A percentile compares a stretch with the other conserved stretches of the same genome.
phyloP scores from a whole-genome alignment of 2,888 invertebrate genomes.

The Anaspis maculata region DNA sequence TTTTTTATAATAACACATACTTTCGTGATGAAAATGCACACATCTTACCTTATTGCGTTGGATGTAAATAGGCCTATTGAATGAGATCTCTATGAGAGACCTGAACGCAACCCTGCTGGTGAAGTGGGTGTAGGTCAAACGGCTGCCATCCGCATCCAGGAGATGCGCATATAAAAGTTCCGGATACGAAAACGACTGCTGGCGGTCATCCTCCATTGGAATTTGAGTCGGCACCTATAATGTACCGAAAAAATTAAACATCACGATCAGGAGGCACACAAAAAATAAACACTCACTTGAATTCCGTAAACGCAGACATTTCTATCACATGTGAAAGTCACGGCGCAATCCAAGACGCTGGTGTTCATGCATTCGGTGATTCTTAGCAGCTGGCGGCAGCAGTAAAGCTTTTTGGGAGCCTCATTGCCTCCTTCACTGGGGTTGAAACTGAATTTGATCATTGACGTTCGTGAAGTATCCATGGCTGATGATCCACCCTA shows the following conservation, averaged over 20 bases:
- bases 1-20: too few species aligned
- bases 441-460: slow-evolving; percentile 31
- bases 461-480: slow-evolving; percentile 36
- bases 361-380: slow-evolving; percentile 68
- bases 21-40: too few species aligned
- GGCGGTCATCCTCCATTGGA: slow-evolving; percentile 44
- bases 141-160: slow-evolving; percentile 68
- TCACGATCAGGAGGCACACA: not conserved
- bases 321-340: slow-evolving; percentile 73
- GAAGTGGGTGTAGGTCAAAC: slow-evolving; percentile 76
- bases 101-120: slow-evolving; percentile 67
- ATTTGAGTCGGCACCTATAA: slow-evolving; percentile 67
- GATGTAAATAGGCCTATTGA: slow-evolving; percentile 72
- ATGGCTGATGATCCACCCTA: slow-evolving; percentile 29
- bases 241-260: not conserved
- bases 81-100: slow-evolving; percentile 68
- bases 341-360: slow-evolving; percentile 66
- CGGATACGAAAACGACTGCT: slow-evolving; percentile 48
- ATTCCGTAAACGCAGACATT: slow-evolving; percentile 70
- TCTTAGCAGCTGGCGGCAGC: slow-evolving; percentile 57
- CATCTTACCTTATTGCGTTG: slow-evolving; percentile 56
- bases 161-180: slow-evolving; percentile 77
- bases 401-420: slow-evolving; percentile 52
- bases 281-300: slow-evolving; percentile 42
- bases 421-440: slow-evolving; percentile 25